A percentile compares a stretch with the other conserved stretches of the same genome.
Evolutionary conservation across 1,140 invertebrate species (phyloP).

Genomic region (Phocides pigmalion): DNA sequence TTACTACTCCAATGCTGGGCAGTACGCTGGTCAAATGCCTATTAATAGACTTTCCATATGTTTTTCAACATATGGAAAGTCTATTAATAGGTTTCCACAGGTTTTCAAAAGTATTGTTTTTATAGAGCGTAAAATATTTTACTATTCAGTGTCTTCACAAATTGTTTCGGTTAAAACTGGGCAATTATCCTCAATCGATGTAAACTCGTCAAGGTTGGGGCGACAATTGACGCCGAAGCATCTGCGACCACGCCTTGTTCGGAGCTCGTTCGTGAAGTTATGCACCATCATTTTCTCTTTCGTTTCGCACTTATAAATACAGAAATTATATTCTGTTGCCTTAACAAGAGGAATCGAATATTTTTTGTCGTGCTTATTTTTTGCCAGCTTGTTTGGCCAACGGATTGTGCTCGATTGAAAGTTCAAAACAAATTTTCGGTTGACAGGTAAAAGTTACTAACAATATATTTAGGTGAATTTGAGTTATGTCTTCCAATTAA

Average conservation of each 20-base stretch:
- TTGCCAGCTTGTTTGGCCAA: conserved; percentile 2
- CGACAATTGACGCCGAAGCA: conserved; percentile 28
- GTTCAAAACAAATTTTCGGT: conserved; percentile 6
- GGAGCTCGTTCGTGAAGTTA: conserved; percentile 40
- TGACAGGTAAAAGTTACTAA: too few species aligned
- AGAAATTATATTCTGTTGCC: conserved; percentile 23
- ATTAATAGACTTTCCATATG: too few species aligned
- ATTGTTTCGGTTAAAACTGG: not conserved
- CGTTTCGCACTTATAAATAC: conserved; percentile 33
- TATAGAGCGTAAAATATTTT: not conserved
- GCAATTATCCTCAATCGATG: not conserved
- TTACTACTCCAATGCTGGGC: too few species aligned
- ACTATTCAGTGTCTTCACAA: not conserved
- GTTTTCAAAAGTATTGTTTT: too few species aligned
- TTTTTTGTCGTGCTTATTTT: conserved; percentile 5
- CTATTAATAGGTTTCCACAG: too few species aligned
- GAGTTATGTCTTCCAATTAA: too few species aligned
- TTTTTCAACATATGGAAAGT: too few species aligned
- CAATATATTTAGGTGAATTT: too few species aligned
- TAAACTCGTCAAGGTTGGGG: conserved; percentile 5
- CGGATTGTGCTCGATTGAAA: conserved; percentile 1
- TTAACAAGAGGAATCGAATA: conserved; percentile 32
- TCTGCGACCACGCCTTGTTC: conserved; percentile 22
- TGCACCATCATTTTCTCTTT: conserved; percentile 41
- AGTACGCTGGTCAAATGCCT: too few species aligned